Conservation (phyloP, 2,113 vertebrate species). For the Acanthochromis polyacanthus region DNA sequence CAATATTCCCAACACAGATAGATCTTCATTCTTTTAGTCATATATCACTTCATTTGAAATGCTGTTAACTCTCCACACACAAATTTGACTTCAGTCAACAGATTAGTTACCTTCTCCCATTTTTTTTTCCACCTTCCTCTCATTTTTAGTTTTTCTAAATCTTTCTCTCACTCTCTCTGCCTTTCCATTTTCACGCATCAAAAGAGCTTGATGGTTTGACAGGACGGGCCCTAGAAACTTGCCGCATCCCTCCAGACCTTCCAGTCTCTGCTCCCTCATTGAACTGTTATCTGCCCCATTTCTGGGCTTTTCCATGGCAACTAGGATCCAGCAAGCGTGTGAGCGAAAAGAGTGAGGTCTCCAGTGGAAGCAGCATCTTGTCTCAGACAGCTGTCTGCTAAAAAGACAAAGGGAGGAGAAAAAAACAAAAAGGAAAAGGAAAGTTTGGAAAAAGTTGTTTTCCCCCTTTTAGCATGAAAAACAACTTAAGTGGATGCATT, state of each 20-base stretch:
- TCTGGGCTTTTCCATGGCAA: conserved; percentile 83
- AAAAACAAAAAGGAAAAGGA: conserved; percentile 46
- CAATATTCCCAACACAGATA: conserved; percentile 32
- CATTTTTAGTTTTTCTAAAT: conserved; percentile 45
- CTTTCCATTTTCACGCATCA: conserved; percentile 76
- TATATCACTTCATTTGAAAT: conserved; percentile 30
- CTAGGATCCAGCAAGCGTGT: conserved; percentile 66
- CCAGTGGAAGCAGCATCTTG: conserved; percentile 78
- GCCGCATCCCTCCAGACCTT: conserved; percentile 74
- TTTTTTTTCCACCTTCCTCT: conserved; percentile 31
- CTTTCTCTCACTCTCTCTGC: conserved; percentile 37
- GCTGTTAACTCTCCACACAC: conserved; percentile 18
- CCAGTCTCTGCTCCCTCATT: conserved; percentile 77
- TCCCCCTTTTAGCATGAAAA: conserved; percentile 40
- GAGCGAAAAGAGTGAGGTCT: conserved; percentile 73
- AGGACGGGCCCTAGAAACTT: conserved; percentile 78
- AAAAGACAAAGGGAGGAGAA: conserved; percentile 59
- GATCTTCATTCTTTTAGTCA: conserved; percentile 25
- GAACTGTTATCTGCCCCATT: conserved; percentile 85
- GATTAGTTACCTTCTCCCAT: conserved; percentile 44
- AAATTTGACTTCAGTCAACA: conserved; percentile 62
- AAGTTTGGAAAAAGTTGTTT: conserved; percentile 75
- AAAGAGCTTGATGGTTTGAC: conserved; percentile 84
- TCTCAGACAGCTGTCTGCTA: conserved; percentile 81
- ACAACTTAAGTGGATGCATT: conserved; percentile 52